These are phyloP conservation scores for Tetrax tetrax DNA, from an alignment of 2,113 vertebrate genomes.

Conservation along the genomic window DNA sequence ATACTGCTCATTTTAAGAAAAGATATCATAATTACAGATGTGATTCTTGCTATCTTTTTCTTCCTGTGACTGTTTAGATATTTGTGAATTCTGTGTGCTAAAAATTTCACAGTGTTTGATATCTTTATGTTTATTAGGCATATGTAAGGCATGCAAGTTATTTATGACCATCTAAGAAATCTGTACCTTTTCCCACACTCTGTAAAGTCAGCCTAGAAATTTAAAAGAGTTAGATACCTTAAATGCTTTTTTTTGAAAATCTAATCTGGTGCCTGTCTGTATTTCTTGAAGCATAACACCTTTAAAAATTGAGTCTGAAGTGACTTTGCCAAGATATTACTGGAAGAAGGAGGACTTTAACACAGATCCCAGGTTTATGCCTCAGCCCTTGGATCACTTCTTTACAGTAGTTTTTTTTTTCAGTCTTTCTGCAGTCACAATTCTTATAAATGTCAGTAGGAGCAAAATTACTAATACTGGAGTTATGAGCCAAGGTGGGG, in stretches of 20 bases:
- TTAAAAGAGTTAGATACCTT: not conserved
- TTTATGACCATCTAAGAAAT: not conserved
- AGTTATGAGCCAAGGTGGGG: not conserved
- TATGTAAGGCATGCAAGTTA: not conserved
- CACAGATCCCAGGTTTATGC: not conserved
- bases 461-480: slow-evolving; percentile 39
- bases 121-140: not conserved
- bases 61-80: not conserved
- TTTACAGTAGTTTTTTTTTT: not conserved
- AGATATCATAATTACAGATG: not conserved
- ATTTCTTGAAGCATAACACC: not conserved
- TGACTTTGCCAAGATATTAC: not conserved
- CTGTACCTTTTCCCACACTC: not conserved
- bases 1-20: not conserved
- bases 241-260: not conserved
- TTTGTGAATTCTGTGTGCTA: not conserved
- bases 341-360: not conserved
- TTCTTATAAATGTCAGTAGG: slow-evolving; percentile 3
- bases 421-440: not conserved
- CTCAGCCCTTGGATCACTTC: not conserved
- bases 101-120: not conserved
- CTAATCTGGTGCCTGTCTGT: not conserved
- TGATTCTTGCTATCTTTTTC: not conserved
- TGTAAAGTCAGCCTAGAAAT: not conserved
- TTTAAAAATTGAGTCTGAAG: not conserved